Conservation (phyloP, 2,888 invertebrate genomes). For the Eulithis prunata region DNA sequence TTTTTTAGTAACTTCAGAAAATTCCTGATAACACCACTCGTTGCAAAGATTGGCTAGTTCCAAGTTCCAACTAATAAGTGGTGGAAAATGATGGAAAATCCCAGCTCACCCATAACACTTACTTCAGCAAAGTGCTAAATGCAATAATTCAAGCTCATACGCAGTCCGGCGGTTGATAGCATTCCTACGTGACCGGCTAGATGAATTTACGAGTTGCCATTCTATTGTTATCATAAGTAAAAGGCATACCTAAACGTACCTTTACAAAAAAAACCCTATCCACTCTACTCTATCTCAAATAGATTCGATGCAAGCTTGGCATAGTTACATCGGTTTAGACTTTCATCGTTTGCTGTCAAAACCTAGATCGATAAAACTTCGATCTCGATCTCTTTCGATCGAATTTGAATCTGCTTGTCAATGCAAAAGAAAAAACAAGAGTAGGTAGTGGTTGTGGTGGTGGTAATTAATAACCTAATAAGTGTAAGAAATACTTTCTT, state of each 20-base stretch:
- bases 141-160: slow-evolving; percentile 33
- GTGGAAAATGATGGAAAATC: slow-evolving; percentile 2
- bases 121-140: slow-evolving; percentile 33
- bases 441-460: too few species aligned
- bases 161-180: slow-evolving; percentile 12
- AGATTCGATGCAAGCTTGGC: too few species aligned
- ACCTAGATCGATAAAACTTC: too few species aligned
- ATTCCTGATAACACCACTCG: not conserved
- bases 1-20: not conserved
- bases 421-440: too few species aligned
- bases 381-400: too few species aligned
- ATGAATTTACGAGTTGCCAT: not conserved
- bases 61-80: not conserved
- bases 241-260: not conserved
- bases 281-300: too few species aligned
- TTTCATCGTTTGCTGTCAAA: too few species aligned
- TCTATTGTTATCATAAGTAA: not conserved
- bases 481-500: too few species aligned
- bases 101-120: slow-evolving; percentile 22
- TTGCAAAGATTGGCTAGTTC: not conserved
- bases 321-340: too few species aligned
- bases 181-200: slow-evolving; percentile 20
- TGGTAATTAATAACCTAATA: too few species aligned
- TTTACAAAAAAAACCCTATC: too few species aligned
- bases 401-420: too few species aligned